phyloP scores from a whole-genome alignment of 2,797 vertebrate genomes.

The Chloroceryle inda region DNA sequence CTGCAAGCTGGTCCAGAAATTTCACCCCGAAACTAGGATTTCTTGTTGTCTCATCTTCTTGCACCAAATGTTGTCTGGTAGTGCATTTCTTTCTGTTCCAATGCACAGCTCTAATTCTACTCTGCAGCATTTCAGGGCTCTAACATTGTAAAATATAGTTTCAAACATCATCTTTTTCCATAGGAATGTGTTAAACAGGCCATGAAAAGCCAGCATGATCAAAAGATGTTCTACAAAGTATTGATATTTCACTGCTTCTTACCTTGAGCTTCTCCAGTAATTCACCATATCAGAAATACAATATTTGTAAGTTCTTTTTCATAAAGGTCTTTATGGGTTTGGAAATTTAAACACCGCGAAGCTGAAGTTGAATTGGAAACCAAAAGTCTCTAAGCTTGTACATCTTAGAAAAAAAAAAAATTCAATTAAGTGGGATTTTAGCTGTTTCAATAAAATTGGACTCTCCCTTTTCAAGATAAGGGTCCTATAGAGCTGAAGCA shows the following conservation, averaged over 20 bases:
- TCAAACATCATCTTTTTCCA: constrained; percentile 56
- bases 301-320: constrained; percentile 92
- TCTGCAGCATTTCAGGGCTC: constrained; percentile 43
- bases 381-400: constrained; percentile 96
- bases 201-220: constrained; percentile 69
- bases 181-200: constrained; percentile 76
- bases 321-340: constrained; percentile 87
- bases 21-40: background rate
- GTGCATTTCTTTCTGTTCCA: constrained; percentile 3
- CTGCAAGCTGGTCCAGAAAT: background rate
- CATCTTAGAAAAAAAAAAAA: constrained; percentile 94
- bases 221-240: constrained; percentile 72
- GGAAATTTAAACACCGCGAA: constrained; percentile 92
- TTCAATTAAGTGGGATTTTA: constrained; percentile 99
- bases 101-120: constrained; percentile 55
- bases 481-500: constrained; percentile 82
- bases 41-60: constrained; percentile 6
- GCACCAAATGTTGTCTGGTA: background rate
- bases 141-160: constrained; percentile 37
- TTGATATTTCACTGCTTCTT: constrained; percentile 75
- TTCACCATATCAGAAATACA: constrained; percentile 84
- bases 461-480: constrained; percentile 95
- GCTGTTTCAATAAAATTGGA: constrained; percentile 97
- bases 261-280: constrained; percentile 69
- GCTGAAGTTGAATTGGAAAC: constrained; percentile 94